Percentiles rank a stretch among this genome's conserved stretches.
Conservation (phyloP, 2,888 invertebrate species). For the Balanococcus diminutus region DNA sequence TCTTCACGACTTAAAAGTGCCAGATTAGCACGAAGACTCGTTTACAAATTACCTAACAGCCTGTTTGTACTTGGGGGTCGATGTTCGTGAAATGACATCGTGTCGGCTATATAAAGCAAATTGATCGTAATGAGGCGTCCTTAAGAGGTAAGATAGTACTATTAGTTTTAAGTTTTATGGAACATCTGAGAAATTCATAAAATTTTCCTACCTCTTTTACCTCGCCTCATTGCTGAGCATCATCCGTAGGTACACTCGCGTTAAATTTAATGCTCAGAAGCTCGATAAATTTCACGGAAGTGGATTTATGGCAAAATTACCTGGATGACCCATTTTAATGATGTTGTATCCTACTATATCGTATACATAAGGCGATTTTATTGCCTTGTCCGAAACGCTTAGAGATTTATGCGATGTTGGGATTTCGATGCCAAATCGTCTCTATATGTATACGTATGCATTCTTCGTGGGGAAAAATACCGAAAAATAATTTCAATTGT, state of each 20-base stretch:
- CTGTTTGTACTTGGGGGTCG: background rate
- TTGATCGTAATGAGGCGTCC: slow-evolving; percentile 8
- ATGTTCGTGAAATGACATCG: background rate
- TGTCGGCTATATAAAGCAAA: background rate
- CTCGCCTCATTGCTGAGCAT: background rate
- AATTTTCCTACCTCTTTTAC: background rate
- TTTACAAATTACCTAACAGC: background rate
- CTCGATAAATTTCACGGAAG: background rate
- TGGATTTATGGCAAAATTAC: background rate
- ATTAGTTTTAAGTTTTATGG: slow-evolving; percentile 21
- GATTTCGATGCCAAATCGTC: background rate
- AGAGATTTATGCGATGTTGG: background rate
- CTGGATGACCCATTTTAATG: background rate
- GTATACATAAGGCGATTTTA: slow-evolving; percentile 1
- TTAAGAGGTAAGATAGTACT: slow-evolving; percentile 12
- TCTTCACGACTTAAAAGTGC: no score
- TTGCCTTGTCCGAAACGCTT: background rate
- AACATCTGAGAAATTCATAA: slow-evolving; percentile 16
- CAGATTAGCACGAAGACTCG: no score
- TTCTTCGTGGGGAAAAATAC: background rate
- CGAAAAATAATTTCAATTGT: background rate
- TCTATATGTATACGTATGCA: background rate
- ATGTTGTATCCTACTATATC: background rate
- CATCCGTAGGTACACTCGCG: background rate
- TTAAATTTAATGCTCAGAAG: background rate